Evolutionary conservation across 2,113 vertebrate genomes (phyloP), one percentile per base, ranked within the genome.

Genomic region (Stegastes partitus): DNA sequence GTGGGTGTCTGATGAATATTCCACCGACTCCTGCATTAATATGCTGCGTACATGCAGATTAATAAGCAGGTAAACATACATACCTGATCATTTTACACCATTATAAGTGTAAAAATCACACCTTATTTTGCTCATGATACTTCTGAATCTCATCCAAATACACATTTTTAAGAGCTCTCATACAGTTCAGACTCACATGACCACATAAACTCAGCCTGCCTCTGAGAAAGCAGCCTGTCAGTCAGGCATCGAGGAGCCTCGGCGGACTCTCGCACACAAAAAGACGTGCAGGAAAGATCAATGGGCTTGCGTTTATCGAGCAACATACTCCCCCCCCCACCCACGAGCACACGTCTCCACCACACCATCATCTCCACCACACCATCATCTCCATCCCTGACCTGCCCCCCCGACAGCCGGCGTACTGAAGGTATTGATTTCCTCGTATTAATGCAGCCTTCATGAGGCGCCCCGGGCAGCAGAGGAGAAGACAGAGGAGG

Each of bases 351-450:
- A 12, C 62, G 11, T 10, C 28, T n/a, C 28, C 26, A 45, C 18
- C 31, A 22, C 62, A 49, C 26, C 15, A 25, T 18, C 51, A 16
- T 0, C 56, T 5, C 58, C 28, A 42, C n/a, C 39, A 22, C 61
- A 47, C 21, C 28, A 26, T 34, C 39, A 23, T 49, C 61, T 65
- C 39, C 25, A 63, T 23, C 39, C 22, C 58, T 37, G 68, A 67
- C 77, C 18, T 59, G 67, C 45, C 64, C 70, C 45, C 63, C 74
- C 11, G 50, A 68, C 87, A 66, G 86, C 74, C 26, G 45, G 51
- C 18, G 11, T 54, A 72, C 61, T 47, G 72, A 68, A 72, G 56
- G 53, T 85, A 92, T 92, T 58, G 92, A 93, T 91, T 88, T 83
- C 61, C 70, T 74, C 64, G 83, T 84, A 86, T 81, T 85, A 88